Evolutionary conservation across 1,140 invertebrate species (phyloP), one percentile per base, ranked within the genome.

Genomic region (Lepidurus couesii): DNA sequence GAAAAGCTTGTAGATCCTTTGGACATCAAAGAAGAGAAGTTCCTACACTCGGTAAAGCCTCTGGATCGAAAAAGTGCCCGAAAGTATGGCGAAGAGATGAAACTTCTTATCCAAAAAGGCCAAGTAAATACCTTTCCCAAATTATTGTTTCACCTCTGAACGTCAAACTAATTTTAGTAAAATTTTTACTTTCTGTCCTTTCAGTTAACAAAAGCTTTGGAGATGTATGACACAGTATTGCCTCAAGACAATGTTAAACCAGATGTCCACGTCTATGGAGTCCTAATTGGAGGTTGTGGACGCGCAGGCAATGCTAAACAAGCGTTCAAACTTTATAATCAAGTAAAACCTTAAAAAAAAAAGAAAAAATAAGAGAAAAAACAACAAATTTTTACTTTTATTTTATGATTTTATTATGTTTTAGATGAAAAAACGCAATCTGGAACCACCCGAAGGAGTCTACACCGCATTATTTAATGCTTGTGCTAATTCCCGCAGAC

Each of bases 381-480:
- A 47, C 1, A 9, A 0, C 45, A 8, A 47, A 47, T 5, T 11
- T n/a, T 47, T 47, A 1, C 1, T 47, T 10, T 47, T 45, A 45
- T 47, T 47, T 16, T 21, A 42, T 16, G 21, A 75, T n/a, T 81
- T 74, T 81, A 10, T 75, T 44, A 42, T 44, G 79, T 84, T 80
- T 43, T 82, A 89, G 86, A 93, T 96, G 91, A 95, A 93, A 84
- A 90, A 90, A 82, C 83, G 90, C 73, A 89, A 88, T 0, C 83
- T 95, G 0, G 87, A 88, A 81, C 88, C 90, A 1, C 91, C 89
- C 45, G 87, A 87, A 0, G 88, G 90, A 10, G 91, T 90, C 9
- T 95, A 95, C 82, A 95, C 93, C 13, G 91, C 91, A 78, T 85
- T 98, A 16, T 92, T 98, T 83, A 94, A 95, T 86, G 91, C 93